Evolutionary conservation across 1,140 invertebrate genomes (phyloP), one percentile per base, ranked within the genome.

Genomic region (Atta colombica): DNA sequence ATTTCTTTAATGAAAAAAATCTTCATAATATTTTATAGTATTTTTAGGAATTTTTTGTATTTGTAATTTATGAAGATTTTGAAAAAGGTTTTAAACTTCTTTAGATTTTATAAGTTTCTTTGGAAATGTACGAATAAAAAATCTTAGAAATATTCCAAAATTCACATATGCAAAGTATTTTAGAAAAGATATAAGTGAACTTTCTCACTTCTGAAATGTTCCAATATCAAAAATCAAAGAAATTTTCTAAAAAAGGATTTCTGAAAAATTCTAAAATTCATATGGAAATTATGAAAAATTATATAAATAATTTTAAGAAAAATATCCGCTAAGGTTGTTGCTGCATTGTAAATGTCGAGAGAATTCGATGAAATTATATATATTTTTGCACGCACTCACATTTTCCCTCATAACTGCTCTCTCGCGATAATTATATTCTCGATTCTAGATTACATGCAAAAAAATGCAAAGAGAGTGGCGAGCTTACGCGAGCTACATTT

Each of bases 401-500:
- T 63, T 60, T 14, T 75, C 28, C 58, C 18, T 84, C 80, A 84
- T 84, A 60, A 75, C 28, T 49, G 55, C 31, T 58, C 28, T 35
- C 49, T 35, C 49, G 31, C 21, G 4, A 61, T 7, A 21, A 7
- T 28, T 10, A 14, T n/a, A n/a, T 35, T 3, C n/a, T 35, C 39
- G n/a, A 63, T 63, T 49, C 25, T 4, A 25, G 55, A 61, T 84
- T 75, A 84, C 39, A 60, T 75, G 28, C 69, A 16, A 84, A 49
- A 39, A 49, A 51, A 58, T 71, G 28, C 18, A 12, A 39, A 61
- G 4, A 74, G 68, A 7, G 39, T 49, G 21, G 7, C 55, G 55
- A 60, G 55, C 18, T 68, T 55, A 58, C 45, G 55, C 39, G 18
- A 84, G 69, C 69, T 84, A 28, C 80, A 84, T 84, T 84, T 75